Evolutionary conservation across 2,113 vertebrate genomes (phyloP), one percentile per base, ranked within the genome.

Genomic region (Puntigrus tetrazona): DNA sequence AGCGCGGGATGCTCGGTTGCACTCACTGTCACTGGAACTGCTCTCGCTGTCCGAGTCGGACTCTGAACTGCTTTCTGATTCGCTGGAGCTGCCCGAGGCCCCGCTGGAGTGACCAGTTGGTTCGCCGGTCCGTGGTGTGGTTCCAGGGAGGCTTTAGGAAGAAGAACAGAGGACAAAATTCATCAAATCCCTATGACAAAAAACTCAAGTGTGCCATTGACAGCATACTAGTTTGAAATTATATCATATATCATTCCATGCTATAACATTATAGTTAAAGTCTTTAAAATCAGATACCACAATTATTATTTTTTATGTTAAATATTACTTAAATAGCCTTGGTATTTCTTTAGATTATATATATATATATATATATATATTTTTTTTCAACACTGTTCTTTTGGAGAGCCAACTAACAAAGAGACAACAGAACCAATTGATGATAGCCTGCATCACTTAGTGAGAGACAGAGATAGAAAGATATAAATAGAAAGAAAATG

Each of bases 61-160:
- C 88, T 95, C 96, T 0, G 95, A 97, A 89, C 96, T 97, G 89
- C 95, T 97, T 86, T 97, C 97, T 0, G 96, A 97, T 88, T 95
- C 97, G 18, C 95, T 97, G 90, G 95, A 96, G 91, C 94, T 96
- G 76, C 94, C 94, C 0, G 96, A 96, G 86, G 97, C 95, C 18
- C 92, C 94, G 77, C 94, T 96, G 95, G 94, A 97, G 95, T 94
- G 96, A 90, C 93, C 92, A 52, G 76, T 45, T 63, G 93, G 94
- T 72, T 88, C 85, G 20, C 87, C 90, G 91, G 84, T 91, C 84
- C 93, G 87, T 89, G 91, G 90, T 85, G 93, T 83, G 89, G 94
- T 1, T 91, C 88, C 88, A 0, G 94, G 90, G 45, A 94, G 86
- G 80, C 93, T 95, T 81, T 94, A 90, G 0, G 82, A 88, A 73